Evolutionary conservation across 2,888 invertebrate genomes (phyloP).

Genomic region (Piscicola geometra): DNA sequence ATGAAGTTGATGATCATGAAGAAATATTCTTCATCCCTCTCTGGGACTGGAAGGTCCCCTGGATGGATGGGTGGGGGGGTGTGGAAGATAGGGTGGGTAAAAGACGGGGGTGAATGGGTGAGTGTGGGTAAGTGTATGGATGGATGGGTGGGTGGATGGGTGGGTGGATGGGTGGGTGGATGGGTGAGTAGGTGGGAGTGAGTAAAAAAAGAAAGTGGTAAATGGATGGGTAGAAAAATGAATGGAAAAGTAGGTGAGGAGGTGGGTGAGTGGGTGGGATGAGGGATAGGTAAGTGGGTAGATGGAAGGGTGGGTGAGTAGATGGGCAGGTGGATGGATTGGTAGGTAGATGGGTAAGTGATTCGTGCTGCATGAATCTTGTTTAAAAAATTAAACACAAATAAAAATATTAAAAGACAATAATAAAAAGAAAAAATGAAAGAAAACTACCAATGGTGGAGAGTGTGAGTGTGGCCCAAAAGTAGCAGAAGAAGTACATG

Average conservation of each 20-base stretch:
- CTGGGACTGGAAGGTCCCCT: slow-evolving; percentile 80
- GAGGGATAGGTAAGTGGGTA: too few species aligned
- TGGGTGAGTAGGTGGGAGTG: slow-evolving; percentile 47
- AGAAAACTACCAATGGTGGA: slow-evolving; percentile 68
- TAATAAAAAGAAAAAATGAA: background rate
- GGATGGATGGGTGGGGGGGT: slow-evolving; percentile 90
- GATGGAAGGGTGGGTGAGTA: too few species aligned
- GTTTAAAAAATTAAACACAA: background rate
- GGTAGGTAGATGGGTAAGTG: background rate
- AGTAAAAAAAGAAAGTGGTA: too few species aligned
- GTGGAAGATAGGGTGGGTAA: slow-evolving; percentile 91
- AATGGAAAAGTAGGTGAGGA: too few species aligned
- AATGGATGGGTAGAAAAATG: too few species aligned
- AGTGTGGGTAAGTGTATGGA: slow-evolving; percentile 52
- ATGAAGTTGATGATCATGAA: slow-evolving; percentile 86
- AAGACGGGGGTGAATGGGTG: slow-evolving; percentile 62
- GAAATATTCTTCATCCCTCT: slow-evolving; percentile 81
- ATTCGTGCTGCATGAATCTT: background rate
- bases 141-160: slow-evolving; percentile 33
- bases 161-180: too few species aligned
- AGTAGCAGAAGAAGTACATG: slow-evolving; percentile 77
- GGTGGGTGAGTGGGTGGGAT: too few species aligned
- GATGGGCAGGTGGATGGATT: too few species aligned
- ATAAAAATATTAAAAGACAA: background rate
- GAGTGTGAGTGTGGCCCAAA: slow-evolving; percentile 91